phyloP scores from a whole-genome alignment of 2,113 vertebrate species.

The Cottus gobio region DNA sequence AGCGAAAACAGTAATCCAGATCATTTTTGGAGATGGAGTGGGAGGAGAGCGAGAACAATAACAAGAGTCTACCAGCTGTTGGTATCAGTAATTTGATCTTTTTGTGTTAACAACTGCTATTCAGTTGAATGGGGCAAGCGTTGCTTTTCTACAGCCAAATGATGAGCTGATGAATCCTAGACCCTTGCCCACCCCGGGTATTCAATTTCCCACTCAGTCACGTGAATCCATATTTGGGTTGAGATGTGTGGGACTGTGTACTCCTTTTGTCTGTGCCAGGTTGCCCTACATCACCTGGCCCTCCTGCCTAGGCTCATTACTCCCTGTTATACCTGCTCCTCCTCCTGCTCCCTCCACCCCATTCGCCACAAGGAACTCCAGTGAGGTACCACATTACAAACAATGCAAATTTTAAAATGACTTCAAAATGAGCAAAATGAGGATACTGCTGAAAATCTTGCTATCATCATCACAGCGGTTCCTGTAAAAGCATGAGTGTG shows the following conservation, averaged over 20 bases:
- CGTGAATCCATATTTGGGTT: conserved; percentile 48
- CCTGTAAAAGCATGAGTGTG: conserved; percentile 16
- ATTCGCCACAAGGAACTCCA: conserved; percentile 26
- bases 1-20: conserved; percentile 56
- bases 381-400: not conserved
- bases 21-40: conserved; percentile 56
- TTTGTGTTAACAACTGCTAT: conserved; percentile 40
- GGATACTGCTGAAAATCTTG: conserved; percentile 10
- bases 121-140: conserved; percentile 10
- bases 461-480: conserved; percentile 7
- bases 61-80: conserved; percentile 22
- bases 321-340: conserved; percentile 46
- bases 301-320: conserved; percentile 61
- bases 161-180: conserved; percentile 2
- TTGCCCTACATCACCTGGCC: conserved; percentile 56
- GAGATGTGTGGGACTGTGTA: conserved; percentile 22
- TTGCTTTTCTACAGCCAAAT: conserved; percentile 23
- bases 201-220: conserved; percentile 39
- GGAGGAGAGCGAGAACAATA: conserved; percentile 40
- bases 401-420: conserved; percentile 8
- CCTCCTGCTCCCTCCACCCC: conserved; percentile 41
- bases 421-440: conserved; percentile 15
- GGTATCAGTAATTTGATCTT: conserved; percentile 45
- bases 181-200: not conserved
- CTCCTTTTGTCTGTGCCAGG: conserved; percentile 43